Conservation (phyloP, 1,140 invertebrate species). For the Rhynchophorus ferrugineus region DNA sequence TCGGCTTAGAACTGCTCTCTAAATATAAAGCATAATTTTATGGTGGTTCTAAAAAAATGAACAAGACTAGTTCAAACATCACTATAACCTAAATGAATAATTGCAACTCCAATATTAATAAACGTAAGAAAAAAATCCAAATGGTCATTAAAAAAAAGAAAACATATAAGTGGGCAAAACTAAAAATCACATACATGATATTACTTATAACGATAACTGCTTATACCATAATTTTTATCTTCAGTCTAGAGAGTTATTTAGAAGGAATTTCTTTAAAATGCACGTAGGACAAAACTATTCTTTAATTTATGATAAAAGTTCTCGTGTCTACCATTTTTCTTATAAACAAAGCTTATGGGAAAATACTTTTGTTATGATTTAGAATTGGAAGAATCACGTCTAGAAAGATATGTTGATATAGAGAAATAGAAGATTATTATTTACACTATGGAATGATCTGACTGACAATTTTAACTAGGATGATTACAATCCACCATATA, state of each 20-base stretch:
- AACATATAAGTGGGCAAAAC: neutral
- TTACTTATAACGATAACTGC: neutral
- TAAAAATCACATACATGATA: neutral
- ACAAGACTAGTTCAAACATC: constrained; percentile 37
- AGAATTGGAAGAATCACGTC: neutral
- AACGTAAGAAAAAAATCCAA: constrained; percentile 9
- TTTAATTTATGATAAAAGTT: too few relatives aligned
- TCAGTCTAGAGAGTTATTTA: neutral
- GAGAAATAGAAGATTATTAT: neutral
- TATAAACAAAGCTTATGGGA: too few relatives aligned
- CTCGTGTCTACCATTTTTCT: too few relatives aligned
- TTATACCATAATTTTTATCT: neutral
- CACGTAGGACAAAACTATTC: neutral
- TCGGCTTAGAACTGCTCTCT: too few relatives aligned
- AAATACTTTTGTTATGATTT: too few relatives aligned
- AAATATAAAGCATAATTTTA: constrained; percentile 2
- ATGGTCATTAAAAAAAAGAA: neutral
- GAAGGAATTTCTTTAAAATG: constrained; percentile 1
- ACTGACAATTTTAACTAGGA: too few relatives aligned
- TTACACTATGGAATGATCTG: neutral
- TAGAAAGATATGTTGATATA: neutral
- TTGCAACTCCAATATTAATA: constrained; percentile 26
- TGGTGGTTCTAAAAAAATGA: constrained; percentile 21
- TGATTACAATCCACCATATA: too few relatives aligned
- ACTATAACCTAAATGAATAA: constrained; percentile 33